phyloP scores from a whole-genome alignment of 2,888 invertebrate genomes.

The Acronicta psi region DNA sequence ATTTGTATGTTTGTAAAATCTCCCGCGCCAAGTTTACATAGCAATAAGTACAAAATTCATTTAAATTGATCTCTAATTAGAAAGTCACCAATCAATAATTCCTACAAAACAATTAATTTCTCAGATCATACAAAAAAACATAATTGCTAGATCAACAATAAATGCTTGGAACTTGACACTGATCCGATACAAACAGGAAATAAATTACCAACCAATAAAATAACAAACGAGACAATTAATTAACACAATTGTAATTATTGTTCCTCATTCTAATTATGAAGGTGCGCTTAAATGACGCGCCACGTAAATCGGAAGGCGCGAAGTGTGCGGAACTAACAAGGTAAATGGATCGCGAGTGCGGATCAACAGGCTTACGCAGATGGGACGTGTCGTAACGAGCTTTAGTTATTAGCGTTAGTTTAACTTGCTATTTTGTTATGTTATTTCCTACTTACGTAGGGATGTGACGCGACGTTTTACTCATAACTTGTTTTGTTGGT shows the following conservation, averaged over 20 bases:
- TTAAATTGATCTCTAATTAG: too few species aligned
- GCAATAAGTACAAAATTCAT: too few species aligned
- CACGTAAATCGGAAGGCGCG: constrained; percentile 41
- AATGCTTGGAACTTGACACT: constrained; percentile 14
- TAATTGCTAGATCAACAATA: neutral
- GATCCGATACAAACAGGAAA: constrained; percentile 19
- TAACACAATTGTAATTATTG: constrained; percentile 10
- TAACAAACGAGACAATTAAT: constrained; percentile 14
- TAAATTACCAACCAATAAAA: constrained; percentile 8
- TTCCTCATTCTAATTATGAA: constrained; percentile 21
- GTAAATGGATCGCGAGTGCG: constrained; percentile 46
- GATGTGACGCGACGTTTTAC: neutral
- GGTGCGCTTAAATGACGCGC: constrained; percentile 23
- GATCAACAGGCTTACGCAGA: constrained; percentile 55
- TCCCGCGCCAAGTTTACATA: too few species aligned
- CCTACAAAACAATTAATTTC: too few species aligned
- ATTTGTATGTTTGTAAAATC: too few species aligned
- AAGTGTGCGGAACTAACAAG: constrained; percentile 55
- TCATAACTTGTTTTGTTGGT: neutral
- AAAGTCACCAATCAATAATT: too few species aligned
- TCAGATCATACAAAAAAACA: neutral
- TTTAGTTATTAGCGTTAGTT: constrained; percentile 47
- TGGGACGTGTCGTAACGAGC: constrained; percentile 48
- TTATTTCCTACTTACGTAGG: constrained; percentile 22
- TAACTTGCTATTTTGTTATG: constrained; percentile 35